Percentiles rank a stretch among this genome's conserved stretches.
Conservation (phyloP, 2,888 invertebrate species). For the Athalia cordata region DNA sequence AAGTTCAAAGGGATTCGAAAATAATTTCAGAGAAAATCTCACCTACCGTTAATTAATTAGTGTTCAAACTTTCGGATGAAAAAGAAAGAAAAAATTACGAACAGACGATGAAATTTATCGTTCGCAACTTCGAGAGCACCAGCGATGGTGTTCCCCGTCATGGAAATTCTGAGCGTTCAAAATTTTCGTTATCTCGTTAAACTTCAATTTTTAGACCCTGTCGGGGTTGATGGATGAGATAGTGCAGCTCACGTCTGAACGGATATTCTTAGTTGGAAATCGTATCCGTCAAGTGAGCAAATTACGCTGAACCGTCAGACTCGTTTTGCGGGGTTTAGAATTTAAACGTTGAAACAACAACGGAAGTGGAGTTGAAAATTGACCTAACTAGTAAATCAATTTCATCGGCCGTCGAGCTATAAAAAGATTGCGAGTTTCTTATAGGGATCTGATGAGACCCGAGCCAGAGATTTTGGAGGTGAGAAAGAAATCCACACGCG, state of each 20-base stretch:
- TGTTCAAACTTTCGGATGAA: no score
- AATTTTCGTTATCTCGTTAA: conserved; percentile 31
- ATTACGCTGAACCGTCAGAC: no score
- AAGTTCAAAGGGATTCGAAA: no score
- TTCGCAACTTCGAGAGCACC: no score
- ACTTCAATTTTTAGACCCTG: conserved; percentile 8
- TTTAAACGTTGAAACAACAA: no score
- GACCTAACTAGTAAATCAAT: not conserved
- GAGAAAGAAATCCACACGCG: not conserved
- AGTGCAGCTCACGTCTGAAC: conserved; percentile 12
- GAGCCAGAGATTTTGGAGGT: not conserved
- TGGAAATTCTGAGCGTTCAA: not conserved
- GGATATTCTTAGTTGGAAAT: not conserved
- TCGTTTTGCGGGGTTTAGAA: no score
- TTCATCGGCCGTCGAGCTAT: not conserved
- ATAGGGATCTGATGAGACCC: not conserved
- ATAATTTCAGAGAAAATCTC: no score
- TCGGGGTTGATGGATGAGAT: conserved; percentile 18
- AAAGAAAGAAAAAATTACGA: no score
- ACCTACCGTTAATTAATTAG: no score
- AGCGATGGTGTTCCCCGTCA: no score
- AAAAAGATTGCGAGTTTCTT: not conserved
- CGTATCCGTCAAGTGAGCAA: not conserved
- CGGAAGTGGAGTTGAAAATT: no score
- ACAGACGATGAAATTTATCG: no score